A percentile compares a stretch with the other conserved stretches of the same genome.
Conservation (phyloP, 2,888 invertebrate species). For the Lasioglossum marginatum region DNA sequence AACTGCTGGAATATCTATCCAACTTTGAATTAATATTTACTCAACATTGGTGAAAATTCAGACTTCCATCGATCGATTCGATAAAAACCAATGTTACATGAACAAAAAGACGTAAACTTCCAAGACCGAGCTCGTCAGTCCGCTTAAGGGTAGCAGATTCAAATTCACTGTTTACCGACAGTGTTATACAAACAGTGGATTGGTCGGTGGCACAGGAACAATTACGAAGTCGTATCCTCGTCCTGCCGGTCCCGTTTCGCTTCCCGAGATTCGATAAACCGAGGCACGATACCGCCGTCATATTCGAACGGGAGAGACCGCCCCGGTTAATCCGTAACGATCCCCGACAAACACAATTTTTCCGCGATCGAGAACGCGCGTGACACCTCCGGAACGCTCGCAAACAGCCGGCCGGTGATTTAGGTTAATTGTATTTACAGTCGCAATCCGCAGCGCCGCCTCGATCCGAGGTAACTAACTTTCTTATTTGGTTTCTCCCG, state of each 20-base stretch:
- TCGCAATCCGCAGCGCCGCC: constrained; percentile 24
- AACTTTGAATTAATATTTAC: neutral
- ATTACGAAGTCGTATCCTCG: constrained; percentile 37
- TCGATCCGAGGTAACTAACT: constrained; percentile 43
- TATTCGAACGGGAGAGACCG: constrained; percentile 40
- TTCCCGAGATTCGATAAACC: constrained; percentile 32
- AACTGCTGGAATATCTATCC: neutral
- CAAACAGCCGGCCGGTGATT: neutral
- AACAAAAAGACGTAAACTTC: neutral
- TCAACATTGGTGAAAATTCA: neutral
- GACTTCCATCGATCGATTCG: neutral
- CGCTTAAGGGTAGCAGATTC: neutral
- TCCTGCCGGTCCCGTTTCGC: constrained; percentile 13
- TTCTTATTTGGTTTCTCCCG: constrained; percentile 37
- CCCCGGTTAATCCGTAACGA: constrained; percentile 30
- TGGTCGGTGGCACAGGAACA: constrained; percentile 38
- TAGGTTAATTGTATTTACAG: constrained; percentile 46
- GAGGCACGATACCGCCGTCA: constrained; percentile 74
- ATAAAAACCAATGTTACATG: neutral
- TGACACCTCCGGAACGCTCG: constrained; percentile 13
- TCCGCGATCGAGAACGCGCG: constrained; percentile 3
- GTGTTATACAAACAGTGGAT: constrained; percentile 33
- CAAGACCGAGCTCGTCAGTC: neutral
- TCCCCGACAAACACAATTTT: constrained; percentile 1
- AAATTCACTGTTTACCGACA: neutral